phyloP scores from a whole-genome alignment of 2,797 vertebrate species.

The Orientallactaga sibirica region DNA sequence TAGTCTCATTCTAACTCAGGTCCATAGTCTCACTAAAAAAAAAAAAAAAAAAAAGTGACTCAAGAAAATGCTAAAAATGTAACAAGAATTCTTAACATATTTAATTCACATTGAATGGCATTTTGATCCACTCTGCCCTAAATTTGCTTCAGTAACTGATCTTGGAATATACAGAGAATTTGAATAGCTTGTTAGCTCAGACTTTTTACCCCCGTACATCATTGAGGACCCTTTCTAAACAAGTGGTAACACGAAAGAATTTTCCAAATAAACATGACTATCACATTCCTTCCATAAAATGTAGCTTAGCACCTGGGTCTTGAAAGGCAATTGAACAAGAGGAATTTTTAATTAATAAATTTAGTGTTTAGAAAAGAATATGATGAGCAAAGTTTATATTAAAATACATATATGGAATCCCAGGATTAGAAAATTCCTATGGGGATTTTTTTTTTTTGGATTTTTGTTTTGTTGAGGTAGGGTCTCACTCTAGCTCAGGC shows the following conservation, averaged over 20 bases:
- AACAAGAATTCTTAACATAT: background rate
- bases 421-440: background rate
- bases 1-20: background rate
- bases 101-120: background rate
- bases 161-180: background rate
- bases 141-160: background rate
- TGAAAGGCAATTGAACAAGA: background rate
- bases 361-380: background rate
- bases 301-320: background rate
- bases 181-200: background rate
- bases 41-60: background rate
- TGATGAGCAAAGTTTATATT: background rate
- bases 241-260: background rate
- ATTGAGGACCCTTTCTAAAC: background rate
- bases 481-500: too few species aligned
- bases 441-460: too few species aligned
- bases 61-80: background rate
- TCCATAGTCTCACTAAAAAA: background rate
- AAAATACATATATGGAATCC: background rate
- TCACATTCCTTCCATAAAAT: background rate
- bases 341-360: background rate
- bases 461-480: too few species aligned
- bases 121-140: background rate
- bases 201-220: background rate
- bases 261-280: background rate